Conservation (phyloP, 2,888 invertebrate species). For the Eupithecia centaureata region DNA sequence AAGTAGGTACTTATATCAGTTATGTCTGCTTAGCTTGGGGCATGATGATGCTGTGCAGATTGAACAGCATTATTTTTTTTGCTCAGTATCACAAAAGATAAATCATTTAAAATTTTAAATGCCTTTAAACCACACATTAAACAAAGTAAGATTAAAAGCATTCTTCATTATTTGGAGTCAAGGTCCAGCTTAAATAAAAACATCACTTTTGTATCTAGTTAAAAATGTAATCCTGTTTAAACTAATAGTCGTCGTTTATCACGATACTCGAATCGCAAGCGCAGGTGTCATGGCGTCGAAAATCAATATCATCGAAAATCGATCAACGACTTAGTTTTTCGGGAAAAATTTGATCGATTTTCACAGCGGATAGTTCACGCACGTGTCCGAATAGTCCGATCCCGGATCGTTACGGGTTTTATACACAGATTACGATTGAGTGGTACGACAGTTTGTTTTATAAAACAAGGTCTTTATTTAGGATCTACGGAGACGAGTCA, state of each 20-base stretch:
- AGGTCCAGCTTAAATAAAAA: background rate
- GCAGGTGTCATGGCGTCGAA: conserved; percentile 72
- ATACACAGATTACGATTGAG: conserved; percentile 65
- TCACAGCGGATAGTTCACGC: conserved; percentile 81
- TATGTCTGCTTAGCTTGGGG: no score
- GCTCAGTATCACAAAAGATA: background rate
- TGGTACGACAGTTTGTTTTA: conserved; percentile 55
- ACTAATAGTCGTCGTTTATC: background rate
- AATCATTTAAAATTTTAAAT: background rate
- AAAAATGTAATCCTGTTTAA: background rate
- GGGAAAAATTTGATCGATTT: conserved; percentile 79
- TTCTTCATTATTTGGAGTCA: no score
- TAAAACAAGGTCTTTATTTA: conserved; percentile 43
- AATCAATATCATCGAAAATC: conserved; percentile 70
- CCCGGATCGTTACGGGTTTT: conserved; percentile 60
- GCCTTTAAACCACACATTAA: background rate
- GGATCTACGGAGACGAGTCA: background rate
- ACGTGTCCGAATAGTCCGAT: conserved; percentile 72
- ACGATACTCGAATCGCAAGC: conserved; percentile 59
- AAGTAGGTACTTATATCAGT: no score
- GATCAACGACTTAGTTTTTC: conserved; percentile 72
- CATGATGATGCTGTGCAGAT: no score
- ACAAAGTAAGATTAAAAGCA: background rate
- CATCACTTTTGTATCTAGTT: background rate
- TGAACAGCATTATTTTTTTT: no score